These are phyloP conservation scores for Drosophila sordidapex DNA, from an alignment of 2,888 invertebrate species.

Conservation along the genomic window DNA sequence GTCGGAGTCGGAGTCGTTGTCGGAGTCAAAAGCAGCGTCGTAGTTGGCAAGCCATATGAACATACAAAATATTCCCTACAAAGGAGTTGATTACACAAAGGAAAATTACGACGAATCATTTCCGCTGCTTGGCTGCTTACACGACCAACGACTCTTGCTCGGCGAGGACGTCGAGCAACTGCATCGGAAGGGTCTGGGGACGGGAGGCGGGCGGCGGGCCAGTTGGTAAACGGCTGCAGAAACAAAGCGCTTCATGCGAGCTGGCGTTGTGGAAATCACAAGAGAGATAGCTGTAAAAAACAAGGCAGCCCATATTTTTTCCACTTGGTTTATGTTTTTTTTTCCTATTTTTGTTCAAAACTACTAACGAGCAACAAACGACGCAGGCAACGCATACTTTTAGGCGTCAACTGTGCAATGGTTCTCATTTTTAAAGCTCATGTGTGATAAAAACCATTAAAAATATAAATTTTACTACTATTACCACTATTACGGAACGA, in stretches of 20 bases:
- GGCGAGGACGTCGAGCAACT: slow-evolving; percentile 11
- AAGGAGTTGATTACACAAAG: slow-evolving; percentile 84
- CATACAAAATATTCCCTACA: slow-evolving; percentile 80
- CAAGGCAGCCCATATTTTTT: slow-evolving; percentile 32
- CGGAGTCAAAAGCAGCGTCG: slow-evolving; percentile 41
- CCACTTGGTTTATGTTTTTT: slow-evolving; percentile 24
- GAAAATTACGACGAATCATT: slow-evolving; percentile 85
- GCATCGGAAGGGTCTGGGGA: neutral
- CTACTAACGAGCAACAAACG: slow-evolving; percentile 70
- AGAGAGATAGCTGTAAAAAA: slow-evolving; percentile 69
- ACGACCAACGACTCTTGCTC: slow-evolving; percentile 69
- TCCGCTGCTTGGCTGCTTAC: slow-evolving; percentile 83
- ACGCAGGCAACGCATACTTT: slow-evolving; percentile 41
- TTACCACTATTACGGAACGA: neutral
- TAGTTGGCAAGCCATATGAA: slow-evolving; percentile 73
- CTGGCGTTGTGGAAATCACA: slow-evolving; percentile 54
- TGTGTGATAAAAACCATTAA: slow-evolving; percentile 1
- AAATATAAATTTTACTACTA: neutral
- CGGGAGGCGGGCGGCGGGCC: neutral
- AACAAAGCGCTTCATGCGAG: slow-evolving; percentile 65
- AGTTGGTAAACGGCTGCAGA: slow-evolving; percentile 66
- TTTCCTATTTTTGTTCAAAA: slow-evolving; percentile 29
- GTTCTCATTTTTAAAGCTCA: slow-evolving; percentile 28
- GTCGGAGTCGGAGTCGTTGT: slow-evolving; percentile 17
- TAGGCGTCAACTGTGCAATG: slow-evolving; percentile 34